Evolutionary conservation across 1,140 invertebrate species (phyloP).

Genomic region (Pogonomyrmex barbatus): DNA sequence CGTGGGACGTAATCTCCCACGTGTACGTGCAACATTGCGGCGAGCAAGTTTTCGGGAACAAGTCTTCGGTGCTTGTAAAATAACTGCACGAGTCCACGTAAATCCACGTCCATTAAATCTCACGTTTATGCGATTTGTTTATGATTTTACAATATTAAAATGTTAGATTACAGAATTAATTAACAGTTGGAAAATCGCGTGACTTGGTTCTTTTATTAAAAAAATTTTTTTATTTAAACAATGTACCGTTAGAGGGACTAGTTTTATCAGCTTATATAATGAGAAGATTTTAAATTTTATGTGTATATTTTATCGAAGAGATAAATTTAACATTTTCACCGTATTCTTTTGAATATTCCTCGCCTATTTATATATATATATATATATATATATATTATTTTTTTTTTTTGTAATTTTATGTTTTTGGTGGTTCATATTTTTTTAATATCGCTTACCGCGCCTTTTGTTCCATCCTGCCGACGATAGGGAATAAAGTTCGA

Average conservation of each 20-base stretch:
- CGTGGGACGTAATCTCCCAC: neutral
- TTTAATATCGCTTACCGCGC: slow-evolving; percentile 40
- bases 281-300: slow-evolving; percentile 1
- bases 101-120: neutral
- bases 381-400: neutral
- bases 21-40: slow-evolving; percentile 55
- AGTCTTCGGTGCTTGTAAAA: slow-evolving; percentile 1
- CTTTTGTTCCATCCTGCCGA: slow-evolving; percentile 2
- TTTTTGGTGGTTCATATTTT: slow-evolving; percentile 16
- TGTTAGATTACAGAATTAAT: neutral
- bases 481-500: slow-evolving; percentile 25
- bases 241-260: neutral
- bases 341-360: neutral
- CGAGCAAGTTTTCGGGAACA: neutral
- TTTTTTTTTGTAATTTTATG: neutral
- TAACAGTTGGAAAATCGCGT: neutral
- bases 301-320: neutral
- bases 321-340: slow-evolving; percentile 12
- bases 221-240: neutral
- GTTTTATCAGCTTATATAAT: neutral
- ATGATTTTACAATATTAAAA: neutral
- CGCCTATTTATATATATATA: neutral
- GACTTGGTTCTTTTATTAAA: neutral
- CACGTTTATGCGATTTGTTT: neutral
- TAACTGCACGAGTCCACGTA: neutral